These are phyloP conservation scores for Rhabdomys dilectus DNA, from an alignment of 2,113 vertebrate genomes.

Conservation along the genomic window DNA sequence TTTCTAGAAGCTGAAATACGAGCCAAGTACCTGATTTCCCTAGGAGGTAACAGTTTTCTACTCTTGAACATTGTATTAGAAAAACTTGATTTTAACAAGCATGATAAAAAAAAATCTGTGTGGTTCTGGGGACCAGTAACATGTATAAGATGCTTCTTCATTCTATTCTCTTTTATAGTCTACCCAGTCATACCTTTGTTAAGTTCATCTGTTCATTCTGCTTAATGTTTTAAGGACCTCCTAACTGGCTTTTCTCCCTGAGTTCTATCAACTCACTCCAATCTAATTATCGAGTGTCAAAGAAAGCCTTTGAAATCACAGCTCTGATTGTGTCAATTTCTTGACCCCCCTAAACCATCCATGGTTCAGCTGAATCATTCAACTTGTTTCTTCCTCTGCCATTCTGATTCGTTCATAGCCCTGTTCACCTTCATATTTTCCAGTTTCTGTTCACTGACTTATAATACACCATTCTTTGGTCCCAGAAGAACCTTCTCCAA, in stretches of 20 bases:
- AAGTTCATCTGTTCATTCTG: background rate
- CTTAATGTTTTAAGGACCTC: background rate
- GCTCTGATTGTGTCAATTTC: background rate
- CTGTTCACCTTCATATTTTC: background rate
- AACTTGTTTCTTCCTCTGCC: background rate
- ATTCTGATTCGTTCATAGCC: background rate
- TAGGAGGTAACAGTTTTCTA: background rate
- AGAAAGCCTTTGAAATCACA: background rate
- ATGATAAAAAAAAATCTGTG: background rate
- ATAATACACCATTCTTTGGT: background rate
- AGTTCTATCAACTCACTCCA: background rate
- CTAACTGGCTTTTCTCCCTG: background rate
- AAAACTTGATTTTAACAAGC: background rate
- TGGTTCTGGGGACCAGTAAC: background rate
- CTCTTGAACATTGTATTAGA: background rate
- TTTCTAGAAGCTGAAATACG: background rate
- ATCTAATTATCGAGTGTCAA: background rate
- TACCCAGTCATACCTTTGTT: background rate
- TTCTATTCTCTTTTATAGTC: background rate
- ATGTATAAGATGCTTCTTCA: background rate
- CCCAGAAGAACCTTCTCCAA: background rate
- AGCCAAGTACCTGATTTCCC: background rate
- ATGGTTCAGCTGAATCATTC: background rate
- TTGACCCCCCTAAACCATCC: background rate
- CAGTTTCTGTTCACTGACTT: background rate